Evolutionary conservation across 2,113 vertebrate species (phyloP).

Genomic region (Chaetura pelagica): DNA sequence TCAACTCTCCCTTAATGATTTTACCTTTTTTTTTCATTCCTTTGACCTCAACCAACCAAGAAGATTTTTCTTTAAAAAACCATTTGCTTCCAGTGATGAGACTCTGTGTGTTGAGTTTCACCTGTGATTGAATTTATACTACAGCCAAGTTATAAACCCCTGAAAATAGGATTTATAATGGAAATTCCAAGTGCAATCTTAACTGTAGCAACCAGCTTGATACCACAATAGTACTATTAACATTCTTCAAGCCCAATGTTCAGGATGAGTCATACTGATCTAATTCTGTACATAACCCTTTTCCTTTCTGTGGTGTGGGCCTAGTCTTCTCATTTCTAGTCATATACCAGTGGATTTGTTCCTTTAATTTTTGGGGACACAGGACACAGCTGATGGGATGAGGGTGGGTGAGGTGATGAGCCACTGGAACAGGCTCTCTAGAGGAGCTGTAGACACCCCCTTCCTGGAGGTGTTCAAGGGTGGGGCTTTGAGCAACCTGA

Average conservation of each 20-base stretch:
- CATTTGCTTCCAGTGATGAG: constrained; percentile 62
- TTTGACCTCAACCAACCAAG: constrained; percentile 8
- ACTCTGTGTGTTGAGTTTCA: constrained; percentile 54
- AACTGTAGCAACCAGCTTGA: constrained; percentile 56
- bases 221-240: constrained; percentile 68
- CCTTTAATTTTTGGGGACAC: background rate
- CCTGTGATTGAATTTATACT: constrained; percentile 72
- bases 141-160: constrained; percentile 72
- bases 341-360: background rate
- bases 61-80: constrained; percentile 25
- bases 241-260: constrained; percentile 67
- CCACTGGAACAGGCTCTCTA: too few species aligned
- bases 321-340: background rate
- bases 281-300: constrained; percentile 59
- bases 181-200: constrained; percentile 65
- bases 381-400: background rate
- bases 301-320: background rate
- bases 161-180: constrained; percentile 77
- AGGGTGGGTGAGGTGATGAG: too few species aligned
- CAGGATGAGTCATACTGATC: constrained; percentile 58
- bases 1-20: background rate
- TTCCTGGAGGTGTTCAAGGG: too few species aligned
- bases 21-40: background rate
- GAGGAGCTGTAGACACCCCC: too few species aligned
- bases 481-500: too few species aligned